These are phyloP conservation scores for Embidobia sp. DNA, from an alignment of 2,888 invertebrate genomes.

Conservation along the genomic window DNA sequence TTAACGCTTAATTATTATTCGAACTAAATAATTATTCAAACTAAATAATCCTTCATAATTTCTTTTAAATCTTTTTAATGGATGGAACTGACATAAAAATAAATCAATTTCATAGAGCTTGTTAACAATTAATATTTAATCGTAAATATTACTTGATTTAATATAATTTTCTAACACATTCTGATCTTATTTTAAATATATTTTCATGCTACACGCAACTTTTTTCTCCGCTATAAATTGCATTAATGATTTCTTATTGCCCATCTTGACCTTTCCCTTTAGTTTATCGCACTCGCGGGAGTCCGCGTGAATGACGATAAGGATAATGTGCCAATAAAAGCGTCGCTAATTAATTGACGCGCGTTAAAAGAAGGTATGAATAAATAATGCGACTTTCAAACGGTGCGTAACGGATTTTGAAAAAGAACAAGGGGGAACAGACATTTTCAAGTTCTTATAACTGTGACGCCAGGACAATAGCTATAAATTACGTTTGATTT, in stretches of 20 bases:
- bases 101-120: too few species aligned
- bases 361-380: slow-evolving; percentile 49
- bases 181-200: too few species aligned
- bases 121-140: too few species aligned
- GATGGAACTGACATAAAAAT: too few species aligned
- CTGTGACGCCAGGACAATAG: slow-evolving; percentile 29
- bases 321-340: slow-evolving; percentile 54
- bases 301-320: slow-evolving; percentile 12
- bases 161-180: too few species aligned
- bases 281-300: slow-evolving; percentile 43
- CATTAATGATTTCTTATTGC: neutral
- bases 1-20: too few species aligned
- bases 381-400: slow-evolving; percentile 39
- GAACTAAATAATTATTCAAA: too few species aligned
- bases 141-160: too few species aligned
- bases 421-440: neutral
- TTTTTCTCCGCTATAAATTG: too few species aligned
- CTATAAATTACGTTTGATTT: slow-evolving; percentile 52
- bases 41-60: too few species aligned
- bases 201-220: too few species aligned
- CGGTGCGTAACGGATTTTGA: slow-evolving; percentile 43
- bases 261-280: slow-evolving; percentile 40
- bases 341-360: slow-evolving; percentile 49
- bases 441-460: slow-evolving; percentile 11
- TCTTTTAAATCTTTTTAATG: too few species aligned